These are phyloP conservation scores for Coendou prehensilis DNA, from an alignment of 2,797 vertebrate genomes.

Conservation along the genomic window DNA sequence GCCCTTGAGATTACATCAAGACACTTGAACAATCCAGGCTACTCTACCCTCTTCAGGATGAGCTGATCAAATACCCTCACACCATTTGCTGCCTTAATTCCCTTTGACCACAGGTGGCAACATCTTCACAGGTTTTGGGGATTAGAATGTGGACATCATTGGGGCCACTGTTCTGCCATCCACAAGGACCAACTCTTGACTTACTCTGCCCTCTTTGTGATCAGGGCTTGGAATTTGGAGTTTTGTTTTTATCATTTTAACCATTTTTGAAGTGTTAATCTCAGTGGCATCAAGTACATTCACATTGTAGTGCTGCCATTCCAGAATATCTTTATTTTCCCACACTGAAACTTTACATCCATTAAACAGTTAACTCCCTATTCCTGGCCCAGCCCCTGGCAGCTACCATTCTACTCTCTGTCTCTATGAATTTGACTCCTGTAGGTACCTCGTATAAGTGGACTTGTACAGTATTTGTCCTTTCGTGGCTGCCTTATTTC, in stretches of 20 bases:
- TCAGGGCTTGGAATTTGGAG: neutral
- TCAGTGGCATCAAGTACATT: neutral
- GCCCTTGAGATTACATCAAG: neutral
- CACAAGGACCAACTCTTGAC: neutral
- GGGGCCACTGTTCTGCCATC: neutral
- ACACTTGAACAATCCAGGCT: neutral
- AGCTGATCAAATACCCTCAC: neutral
- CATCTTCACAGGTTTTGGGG: neutral
- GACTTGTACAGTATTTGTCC: neutral
- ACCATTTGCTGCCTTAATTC: neutral
- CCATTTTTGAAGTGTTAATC: neutral
- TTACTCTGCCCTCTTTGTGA: neutral
- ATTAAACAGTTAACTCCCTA: neutral
- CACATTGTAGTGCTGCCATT: no score
- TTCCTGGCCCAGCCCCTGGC: neutral
- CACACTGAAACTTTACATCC: neutral
- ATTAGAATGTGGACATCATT: rapidly evolving
- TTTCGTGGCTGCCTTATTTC: neutral
- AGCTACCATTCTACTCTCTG: neutral
- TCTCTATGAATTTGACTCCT: neutral
- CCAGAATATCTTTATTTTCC: neutral
- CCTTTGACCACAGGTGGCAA: neutral
- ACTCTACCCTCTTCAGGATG: neutral
- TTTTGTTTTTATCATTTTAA: neutral
- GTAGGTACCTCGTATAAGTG: rapidly evolving